phyloP scores from a whole-genome alignment of 2,113 vertebrate genomes.

The Ibidorhyncha struthersii region DNA sequence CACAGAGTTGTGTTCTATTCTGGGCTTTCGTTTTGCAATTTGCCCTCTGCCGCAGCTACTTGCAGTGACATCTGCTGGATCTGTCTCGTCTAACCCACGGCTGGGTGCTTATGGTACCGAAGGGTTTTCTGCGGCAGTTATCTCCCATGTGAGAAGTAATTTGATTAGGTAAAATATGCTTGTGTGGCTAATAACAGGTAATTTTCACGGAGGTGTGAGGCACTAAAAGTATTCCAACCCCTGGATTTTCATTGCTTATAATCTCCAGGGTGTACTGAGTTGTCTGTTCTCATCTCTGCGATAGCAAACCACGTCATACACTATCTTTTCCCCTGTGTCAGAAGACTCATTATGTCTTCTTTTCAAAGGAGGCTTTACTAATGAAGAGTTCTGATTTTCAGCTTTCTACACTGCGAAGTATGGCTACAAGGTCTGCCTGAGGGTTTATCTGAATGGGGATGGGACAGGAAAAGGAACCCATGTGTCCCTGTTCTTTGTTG shows the following conservation, averaged over 20 bases:
- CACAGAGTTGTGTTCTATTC: background rate
- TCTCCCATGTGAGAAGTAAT: background rate
- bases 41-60: background rate
- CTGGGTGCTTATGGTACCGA: background rate
- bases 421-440: slow-evolving; percentile 84
- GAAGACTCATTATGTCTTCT: background rate
- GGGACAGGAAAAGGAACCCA: slow-evolving; percentile 82
- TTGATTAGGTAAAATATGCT: background rate
- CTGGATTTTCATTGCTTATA: background rate
- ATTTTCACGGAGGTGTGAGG: background rate
- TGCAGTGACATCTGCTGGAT: background rate
- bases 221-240: background rate
- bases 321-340: accelerated
- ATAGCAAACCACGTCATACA: accelerated
- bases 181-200: background rate
- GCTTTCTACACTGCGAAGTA: slow-evolving; percentile 87
- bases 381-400: slow-evolving; percentile 37
- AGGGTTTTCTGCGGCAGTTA: background rate
- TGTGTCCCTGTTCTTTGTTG: slow-evolving; percentile 85
- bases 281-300: background rate
- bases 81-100: background rate
- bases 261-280: background rate
- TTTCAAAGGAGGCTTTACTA: background rate
- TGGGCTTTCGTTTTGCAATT: background rate
- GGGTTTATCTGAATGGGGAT: slow-evolving; percentile 85